Percentiles rank a stretch among this genome's conserved stretches.
These are phyloP conservation scores for Oncopeltus fasciatus DNA, from an alignment of 1,140 invertebrate genomes.

Conservation along the genomic window DNA sequence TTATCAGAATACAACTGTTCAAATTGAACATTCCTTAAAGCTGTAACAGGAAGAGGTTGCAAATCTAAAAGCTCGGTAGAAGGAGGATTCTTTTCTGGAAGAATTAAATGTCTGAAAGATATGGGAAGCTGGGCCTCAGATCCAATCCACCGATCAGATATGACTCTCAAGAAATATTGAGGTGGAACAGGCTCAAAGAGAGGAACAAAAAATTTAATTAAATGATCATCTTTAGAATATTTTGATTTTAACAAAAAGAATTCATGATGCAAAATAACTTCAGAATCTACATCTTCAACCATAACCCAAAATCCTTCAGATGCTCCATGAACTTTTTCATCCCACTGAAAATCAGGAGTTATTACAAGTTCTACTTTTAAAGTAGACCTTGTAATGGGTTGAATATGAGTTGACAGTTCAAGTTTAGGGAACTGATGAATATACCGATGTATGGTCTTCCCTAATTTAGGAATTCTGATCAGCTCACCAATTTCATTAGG, in stretches of 20 bases:
- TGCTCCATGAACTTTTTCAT: conserved; percentile 88
- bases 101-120: conserved; percentile 90
- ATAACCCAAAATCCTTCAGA: conserved; percentile 98
- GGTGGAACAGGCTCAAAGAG: conserved; percentile 96
- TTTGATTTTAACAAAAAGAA: conserved; percentile 93
- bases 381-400: conserved; percentile 89
- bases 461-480: conserved; percentile 86
- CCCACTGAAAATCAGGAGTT: conserved; percentile 99
- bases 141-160: conserved; percentile 61
- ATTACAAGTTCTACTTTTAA: conserved; percentile 90
- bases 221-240: conserved; percentile 86
- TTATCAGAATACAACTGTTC: conserved; percentile 73
- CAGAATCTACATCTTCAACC: conserved; percentile 95
- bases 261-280: conserved; percentile 91
- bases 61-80: conserved; percentile 96
- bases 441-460: conserved; percentile 95
- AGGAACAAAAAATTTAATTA: conserved; percentile 96
- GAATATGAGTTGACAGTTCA: conserved; percentile 87
- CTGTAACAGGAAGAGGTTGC: conserved; percentile 83
- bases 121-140: conserved; percentile 94
- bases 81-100: conserved; percentile 96
- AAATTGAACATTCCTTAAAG: conserved; percentile 67
- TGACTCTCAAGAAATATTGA: conserved; percentile 78
- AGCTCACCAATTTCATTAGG: conserved; percentile 96
- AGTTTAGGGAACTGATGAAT: conserved; percentile 95